Evolutionary conservation across 2,797 vertebrate genomes (phyloP).

Genomic region (Pristis pectinata): DNA sequence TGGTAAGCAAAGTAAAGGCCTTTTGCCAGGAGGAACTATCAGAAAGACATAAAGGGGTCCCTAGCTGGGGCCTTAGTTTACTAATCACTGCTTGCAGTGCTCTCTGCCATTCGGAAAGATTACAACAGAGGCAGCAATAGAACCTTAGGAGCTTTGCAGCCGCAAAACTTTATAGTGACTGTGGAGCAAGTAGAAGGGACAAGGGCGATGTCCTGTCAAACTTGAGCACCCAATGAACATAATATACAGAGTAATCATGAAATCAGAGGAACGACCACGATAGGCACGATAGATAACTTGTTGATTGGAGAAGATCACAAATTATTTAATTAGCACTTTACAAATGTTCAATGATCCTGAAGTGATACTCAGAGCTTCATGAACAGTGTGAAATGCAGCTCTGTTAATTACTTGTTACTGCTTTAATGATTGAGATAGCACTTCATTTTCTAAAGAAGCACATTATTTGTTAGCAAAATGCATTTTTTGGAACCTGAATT

Average conservation of each 20-base stretch:
- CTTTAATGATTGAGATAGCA: neutral
- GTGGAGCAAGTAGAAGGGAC: neutral
- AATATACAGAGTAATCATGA: neutral
- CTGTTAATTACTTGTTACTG: constrained; percentile 17
- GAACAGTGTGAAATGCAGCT: constrained; percentile 1
- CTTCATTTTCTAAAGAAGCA: neutral
- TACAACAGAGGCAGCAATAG: too few relatives aligned
- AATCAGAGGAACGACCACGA: neutral
- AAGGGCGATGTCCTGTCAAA: neutral
- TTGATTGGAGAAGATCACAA: neutral
- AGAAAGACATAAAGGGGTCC: too few relatives aligned
- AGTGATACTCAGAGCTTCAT: neutral
- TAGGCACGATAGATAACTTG: neutral
- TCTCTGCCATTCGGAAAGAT: too few relatives aligned
- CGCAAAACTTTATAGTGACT: too few relatives aligned
- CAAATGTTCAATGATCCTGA: constrained; percentile 21
- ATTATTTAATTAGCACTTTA: constrained; percentile 15
- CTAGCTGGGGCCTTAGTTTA: too few relatives aligned
- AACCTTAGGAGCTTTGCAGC: too few relatives aligned
- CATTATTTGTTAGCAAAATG: neutral
- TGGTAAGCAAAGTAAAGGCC: too few relatives aligned
- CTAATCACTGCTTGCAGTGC: too few relatives aligned
- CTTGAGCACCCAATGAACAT: neutral
- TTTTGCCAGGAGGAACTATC: too few relatives aligned
- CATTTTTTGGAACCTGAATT: neutral